Conservation (phyloP, 2,113 vertebrate genomes). For the Coracopsis vasa region DNA sequence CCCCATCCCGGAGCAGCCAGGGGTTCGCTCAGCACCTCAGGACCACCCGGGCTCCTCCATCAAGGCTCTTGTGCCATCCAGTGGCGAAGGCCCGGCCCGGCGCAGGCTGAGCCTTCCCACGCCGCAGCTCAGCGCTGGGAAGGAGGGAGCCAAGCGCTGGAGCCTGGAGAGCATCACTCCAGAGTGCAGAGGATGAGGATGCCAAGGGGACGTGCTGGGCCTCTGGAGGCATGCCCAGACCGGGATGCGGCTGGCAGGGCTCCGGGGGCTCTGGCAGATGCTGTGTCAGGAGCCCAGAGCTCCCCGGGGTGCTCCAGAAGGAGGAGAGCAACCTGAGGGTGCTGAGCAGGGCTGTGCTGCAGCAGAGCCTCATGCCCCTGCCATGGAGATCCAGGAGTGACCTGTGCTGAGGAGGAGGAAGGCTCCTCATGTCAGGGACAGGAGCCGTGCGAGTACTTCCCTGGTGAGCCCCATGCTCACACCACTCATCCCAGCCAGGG, state of each 20-base stretch:
- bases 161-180: neutral
- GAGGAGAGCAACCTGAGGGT: neutral
- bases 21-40: neutral
- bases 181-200: neutral
- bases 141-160: neutral
- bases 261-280: neutral
- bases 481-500: neutral
- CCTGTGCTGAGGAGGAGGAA: neutral
- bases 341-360: neutral
- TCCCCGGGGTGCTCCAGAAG: neutral
- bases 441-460: neutral
- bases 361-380: neutral
- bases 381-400: neutral
- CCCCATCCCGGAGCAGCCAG: neutral
- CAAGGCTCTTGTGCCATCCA: constrained; percentile 24
- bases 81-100: neutral
- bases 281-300: neutral
- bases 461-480: neutral
- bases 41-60: neutral
- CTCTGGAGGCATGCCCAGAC: neutral
- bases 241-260: neutral
- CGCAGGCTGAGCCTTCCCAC: neutral
- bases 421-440: too few relatives aligned
- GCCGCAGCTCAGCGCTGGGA: neutral
- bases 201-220: neutral